phyloP scores from a whole-genome alignment of 2,797 vertebrate genomes.

The Phrynocephalus forsythii region DNA sequence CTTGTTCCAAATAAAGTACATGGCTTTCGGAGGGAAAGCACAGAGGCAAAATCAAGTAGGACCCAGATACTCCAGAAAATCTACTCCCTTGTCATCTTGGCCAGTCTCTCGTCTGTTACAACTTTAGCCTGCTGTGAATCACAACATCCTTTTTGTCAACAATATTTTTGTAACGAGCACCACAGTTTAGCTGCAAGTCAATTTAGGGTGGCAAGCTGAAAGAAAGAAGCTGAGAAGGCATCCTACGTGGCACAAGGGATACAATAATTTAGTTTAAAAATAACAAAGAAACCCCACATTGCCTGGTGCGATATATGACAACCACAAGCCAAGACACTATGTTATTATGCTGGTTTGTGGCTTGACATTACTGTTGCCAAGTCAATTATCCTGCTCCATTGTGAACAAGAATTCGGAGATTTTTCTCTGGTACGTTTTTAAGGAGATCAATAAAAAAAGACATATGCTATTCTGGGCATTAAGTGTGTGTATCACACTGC shows the following conservation, averaged over 20 bases:
- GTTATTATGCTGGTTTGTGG: constrained; percentile 34
- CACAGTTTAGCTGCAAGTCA: neutral
- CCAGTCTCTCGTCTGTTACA: neutral
- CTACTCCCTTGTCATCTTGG: neutral
- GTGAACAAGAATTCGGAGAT: neutral
- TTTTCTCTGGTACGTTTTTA: neutral
- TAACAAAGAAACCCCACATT: neutral
- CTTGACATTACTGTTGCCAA: constrained; percentile 30
- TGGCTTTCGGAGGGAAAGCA: neutral
- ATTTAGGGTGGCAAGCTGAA: neutral
- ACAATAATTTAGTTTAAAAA: neutral
- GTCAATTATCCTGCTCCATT: constrained; percentile 12
- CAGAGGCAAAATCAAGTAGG: neutral
- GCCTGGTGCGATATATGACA: constrained; percentile 18
- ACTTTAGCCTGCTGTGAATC: neutral
- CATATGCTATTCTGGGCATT: neutral
- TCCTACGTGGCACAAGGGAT: constrained; percentile 21
- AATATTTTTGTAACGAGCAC: neutral
- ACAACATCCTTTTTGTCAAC: neutral
- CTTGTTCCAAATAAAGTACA: neutral
- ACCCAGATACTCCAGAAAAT: neutral
- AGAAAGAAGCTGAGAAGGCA: constrained; percentile 26
- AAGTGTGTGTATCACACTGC: neutral
- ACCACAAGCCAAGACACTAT: constrained; percentile 18
- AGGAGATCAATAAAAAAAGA: constrained; percentile 2